A percentile compares a stretch with the other conserved stretches of the same genome.
These are phyloP conservation scores for Barbus barbus DNA, from an alignment of 2,113 vertebrate species.

Conservation along the genomic window DNA sequence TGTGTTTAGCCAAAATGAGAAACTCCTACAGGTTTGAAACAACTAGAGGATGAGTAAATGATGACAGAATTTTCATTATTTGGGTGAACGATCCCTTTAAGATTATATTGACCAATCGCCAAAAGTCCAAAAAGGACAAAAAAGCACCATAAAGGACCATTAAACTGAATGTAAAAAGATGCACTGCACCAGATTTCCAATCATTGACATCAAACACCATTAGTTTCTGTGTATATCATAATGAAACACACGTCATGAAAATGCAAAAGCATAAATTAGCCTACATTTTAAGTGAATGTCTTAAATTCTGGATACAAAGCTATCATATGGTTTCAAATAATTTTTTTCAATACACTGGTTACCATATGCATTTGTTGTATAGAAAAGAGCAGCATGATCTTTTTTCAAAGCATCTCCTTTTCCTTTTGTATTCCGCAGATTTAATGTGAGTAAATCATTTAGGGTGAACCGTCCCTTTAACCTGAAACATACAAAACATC, in stretches of 20 bases:
- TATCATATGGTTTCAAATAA: not conserved
- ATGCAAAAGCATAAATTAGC: not conserved
- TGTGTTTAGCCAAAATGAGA: too few species aligned
- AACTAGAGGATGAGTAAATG: too few species aligned
- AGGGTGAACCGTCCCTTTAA: too few species aligned
- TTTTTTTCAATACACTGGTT: not conserved
- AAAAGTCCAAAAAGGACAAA: too few species aligned
- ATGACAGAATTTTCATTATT: too few species aligned
- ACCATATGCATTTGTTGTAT: not conserved
- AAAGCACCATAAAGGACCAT: too few species aligned
- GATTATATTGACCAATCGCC: too few species aligned
- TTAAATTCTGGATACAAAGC: not conserved
- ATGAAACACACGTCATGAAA: not conserved
- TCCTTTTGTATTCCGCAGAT: not conserved
- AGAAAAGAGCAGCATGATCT: not conserved
- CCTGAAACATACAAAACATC: not conserved
- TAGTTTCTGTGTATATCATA: not conserved
- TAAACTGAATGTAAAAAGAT: not conserved
- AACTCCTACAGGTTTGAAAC: too few species aligned
- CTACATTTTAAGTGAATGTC: not conserved
- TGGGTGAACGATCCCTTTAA: too few species aligned
- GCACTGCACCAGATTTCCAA: not conserved
- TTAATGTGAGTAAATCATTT: not conserved
- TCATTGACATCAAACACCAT: not conserved
- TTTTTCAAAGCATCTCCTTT: not conserved